These are phyloP conservation scores for Lacerta viridis DNA, from an alignment of 2,797 vertebrate genomes.

Conservation along the genomic window DNA sequence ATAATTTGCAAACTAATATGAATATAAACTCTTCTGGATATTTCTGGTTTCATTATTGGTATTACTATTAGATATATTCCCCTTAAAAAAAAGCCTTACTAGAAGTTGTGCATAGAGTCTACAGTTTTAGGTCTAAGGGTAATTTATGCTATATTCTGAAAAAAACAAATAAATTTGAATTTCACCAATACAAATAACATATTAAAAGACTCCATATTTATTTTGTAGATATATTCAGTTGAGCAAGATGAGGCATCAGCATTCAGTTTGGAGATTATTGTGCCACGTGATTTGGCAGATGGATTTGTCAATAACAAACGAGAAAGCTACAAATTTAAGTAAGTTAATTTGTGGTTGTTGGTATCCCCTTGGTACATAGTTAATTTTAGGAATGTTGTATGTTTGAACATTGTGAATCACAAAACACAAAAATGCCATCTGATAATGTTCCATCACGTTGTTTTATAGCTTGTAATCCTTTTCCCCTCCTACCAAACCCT, in stretches of 20 bases:
- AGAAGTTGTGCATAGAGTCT: not conserved
- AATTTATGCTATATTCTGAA: not conserved
- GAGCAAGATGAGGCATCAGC: slow-evolving; percentile 79
- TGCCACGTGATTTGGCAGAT: slow-evolving; percentile 90
- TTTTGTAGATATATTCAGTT: slow-evolving; percentile 89
- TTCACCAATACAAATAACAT: slow-evolving; percentile 10
- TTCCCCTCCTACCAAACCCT: not conserved
- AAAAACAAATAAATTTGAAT: not conserved
- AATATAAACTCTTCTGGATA: not conserved
- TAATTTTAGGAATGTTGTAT: not conserved
- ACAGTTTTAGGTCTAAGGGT: not conserved
- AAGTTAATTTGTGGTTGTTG: slow-evolving; percentile 48
- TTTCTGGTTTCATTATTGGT: not conserved
- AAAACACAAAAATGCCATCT: not conserved
- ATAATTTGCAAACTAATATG: not conserved
- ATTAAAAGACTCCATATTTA: slow-evolving; percentile 20
- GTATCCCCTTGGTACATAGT: not conserved
- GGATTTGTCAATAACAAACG: slow-evolving; percentile 96
- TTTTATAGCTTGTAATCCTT: not conserved
- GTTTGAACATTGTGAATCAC: not conserved
- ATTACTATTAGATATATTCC: not conserved
- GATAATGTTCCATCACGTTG: not conserved
- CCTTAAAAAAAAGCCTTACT: not conserved
- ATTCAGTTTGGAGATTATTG: slow-evolving; percentile 86
- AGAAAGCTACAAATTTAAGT: slow-evolving; percentile 95